Percentiles rank a stretch among this genome's conserved stretches.
phyloP scores from a whole-genome alignment of 92 coral and sea anemone genomes.

The Porites rus region DNA sequence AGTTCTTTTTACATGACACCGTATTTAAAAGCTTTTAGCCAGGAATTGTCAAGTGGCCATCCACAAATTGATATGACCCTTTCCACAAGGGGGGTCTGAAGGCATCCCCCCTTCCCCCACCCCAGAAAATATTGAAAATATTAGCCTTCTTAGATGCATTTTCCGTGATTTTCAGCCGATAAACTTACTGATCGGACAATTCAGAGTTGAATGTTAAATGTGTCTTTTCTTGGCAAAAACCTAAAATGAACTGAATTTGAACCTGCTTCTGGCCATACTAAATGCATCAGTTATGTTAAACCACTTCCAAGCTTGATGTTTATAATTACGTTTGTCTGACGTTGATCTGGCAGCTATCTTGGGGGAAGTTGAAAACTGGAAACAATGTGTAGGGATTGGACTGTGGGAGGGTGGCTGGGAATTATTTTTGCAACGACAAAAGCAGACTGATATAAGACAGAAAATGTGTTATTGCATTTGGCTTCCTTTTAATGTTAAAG shows the following conservation, averaged over 20 bases:
- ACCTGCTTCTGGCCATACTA: slow-evolving; percentile 2
- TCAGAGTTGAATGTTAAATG: background rate
- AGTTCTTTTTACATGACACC: too few species aligned
- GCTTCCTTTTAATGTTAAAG: background rate
- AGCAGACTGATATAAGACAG: background rate
- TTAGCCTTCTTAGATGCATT: background rate
- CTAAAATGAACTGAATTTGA: background rate
- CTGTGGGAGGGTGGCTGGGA: background rate
- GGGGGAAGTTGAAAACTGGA: slow-evolving; percentile 1
- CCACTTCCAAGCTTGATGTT: background rate
- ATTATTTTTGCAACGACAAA: background rate
- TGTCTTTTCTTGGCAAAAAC: too few species aligned
- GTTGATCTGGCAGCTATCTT: background rate
- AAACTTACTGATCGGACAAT: background rate
- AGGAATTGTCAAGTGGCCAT: background rate
- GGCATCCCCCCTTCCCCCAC: too few species aligned
- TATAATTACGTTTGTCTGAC: background rate
- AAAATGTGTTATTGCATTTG: background rate
- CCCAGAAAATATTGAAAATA: too few species aligned
- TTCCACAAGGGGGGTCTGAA: too few species aligned
- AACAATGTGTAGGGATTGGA: background rate
- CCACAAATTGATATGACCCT: background rate
- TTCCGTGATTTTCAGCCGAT: background rate
- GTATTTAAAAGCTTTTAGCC: background rate
- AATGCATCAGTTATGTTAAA: background rate